These are phyloP conservation scores for Hippocampus kuda DNA, from an alignment of 2,797 vertebrate genomes.

Conservation along the genomic window DNA sequence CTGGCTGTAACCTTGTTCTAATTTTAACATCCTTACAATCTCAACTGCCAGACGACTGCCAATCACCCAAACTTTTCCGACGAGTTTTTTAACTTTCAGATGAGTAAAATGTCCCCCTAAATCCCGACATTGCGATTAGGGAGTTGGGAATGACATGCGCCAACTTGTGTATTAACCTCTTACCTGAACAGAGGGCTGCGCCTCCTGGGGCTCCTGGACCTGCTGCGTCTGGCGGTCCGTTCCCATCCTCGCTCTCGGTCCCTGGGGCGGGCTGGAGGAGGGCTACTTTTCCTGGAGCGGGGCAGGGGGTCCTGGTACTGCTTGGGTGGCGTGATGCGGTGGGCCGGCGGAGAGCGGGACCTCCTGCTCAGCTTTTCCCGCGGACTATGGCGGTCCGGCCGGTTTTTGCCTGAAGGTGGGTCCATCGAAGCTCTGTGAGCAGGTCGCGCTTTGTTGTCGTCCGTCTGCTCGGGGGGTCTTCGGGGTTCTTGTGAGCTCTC, in stretches of 20 bases:
- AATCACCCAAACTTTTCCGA: too few species aligned
- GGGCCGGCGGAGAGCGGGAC: slow-evolving; percentile 49
- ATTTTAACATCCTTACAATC: too few species aligned
- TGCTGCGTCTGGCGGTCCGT: slow-evolving; percentile 23
- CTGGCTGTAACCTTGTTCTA: too few species aligned
- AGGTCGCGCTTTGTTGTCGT: background rate
- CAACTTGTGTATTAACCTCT: background rate
- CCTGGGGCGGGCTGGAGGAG: slow-evolving; percentile 53
- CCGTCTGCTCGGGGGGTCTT: background rate
- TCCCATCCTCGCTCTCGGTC: background rate
- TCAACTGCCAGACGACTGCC: too few species aligned
- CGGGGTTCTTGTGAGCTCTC: slow-evolving; percentile 33
- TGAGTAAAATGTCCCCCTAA: too few species aligned
- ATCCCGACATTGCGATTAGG: too few species aligned
- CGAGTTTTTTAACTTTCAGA: too few species aligned
- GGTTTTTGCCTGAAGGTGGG: background rate
- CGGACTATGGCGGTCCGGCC: slow-evolving; percentile 40
- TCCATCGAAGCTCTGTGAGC: background rate
- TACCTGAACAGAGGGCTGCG: slow-evolving; percentile 4
- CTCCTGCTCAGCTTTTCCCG: slow-evolving; percentile 15
- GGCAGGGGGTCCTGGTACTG: slow-evolving; percentile 72
- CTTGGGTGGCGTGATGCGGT: slow-evolving; percentile 63
- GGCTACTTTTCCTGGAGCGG: slow-evolving; percentile 69
- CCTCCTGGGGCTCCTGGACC: slow-evolving; percentile 21
- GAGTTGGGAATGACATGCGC: too few species aligned